phyloP scores from a whole-genome alignment of 2,888 invertebrate genomes.

The Uloborus plumipes region DNA sequence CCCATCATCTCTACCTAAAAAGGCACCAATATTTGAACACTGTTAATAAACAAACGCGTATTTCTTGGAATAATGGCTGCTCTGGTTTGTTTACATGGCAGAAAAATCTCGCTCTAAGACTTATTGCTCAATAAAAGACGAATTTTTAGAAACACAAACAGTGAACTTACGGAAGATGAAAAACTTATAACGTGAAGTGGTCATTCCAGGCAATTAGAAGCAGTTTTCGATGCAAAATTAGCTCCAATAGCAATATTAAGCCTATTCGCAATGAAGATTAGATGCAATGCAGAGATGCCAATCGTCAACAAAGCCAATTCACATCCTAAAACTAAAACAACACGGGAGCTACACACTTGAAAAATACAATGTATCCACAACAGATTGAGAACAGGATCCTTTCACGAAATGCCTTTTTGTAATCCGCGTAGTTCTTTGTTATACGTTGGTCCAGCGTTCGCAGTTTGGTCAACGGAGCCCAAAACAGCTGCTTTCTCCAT shows the following conservation, averaged over 20 bases:
- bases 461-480: constrained; percentile 3
- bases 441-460: constrained; percentile 17
- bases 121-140: not conserved
- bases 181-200: constrained; percentile 14
- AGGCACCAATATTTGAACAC: not conserved
- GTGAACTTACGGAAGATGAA: constrained; percentile 29
- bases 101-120: constrained; percentile 18
- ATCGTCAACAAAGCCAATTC: constrained; percentile 44
- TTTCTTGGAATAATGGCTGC: constrained; percentile 50
- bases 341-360: not conserved
- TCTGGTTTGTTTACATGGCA: constrained; percentile 60
- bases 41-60: constrained; percentile 27
- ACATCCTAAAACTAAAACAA: not conserved
- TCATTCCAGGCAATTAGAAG: constrained; percentile 18
- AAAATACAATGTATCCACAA: not conserved
- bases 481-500: constrained; percentile 60
- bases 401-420: not conserved
- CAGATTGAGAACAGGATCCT: not conserved
- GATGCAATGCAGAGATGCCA: constrained; percentile 50
- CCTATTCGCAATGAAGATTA: constrained; percentile 12
- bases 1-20: not conserved
- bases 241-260: constrained; percentile 16
- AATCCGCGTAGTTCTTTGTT: constrained; percentile 48
- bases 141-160: not conserved
- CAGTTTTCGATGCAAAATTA: constrained; percentile 5